Conservation (phyloP, 2,113 vertebrate genomes). For the Neogobius melanostomus region DNA sequence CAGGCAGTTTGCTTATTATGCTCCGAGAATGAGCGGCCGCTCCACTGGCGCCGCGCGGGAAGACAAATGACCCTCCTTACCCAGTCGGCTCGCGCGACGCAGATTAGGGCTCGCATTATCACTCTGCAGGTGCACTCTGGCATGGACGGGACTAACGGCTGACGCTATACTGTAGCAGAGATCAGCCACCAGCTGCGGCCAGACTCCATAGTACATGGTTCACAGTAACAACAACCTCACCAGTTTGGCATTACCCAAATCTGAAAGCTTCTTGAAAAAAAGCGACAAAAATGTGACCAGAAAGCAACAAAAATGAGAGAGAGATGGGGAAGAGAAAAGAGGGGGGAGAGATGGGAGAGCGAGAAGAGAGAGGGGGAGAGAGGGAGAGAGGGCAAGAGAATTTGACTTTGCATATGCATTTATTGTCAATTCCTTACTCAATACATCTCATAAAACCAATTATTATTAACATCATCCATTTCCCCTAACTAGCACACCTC, state of each 20-base stretch:
- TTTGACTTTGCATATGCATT: too few species aligned
- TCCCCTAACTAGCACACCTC: too few species aligned
- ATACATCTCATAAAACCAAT: too few species aligned
- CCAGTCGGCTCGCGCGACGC: slow-evolving; percentile 53
- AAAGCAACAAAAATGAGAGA: neutral
- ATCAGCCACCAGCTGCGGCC: neutral
- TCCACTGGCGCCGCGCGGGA: slow-evolving; percentile 33
- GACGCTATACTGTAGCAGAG: neutral
- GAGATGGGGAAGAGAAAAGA: too few species aligned
- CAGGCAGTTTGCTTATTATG: slow-evolving; percentile 37
- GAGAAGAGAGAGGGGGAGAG: too few species aligned
- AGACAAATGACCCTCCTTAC: slow-evolving; percentile 58
- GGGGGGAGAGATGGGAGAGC: too few species aligned
- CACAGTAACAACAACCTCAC: neutral
- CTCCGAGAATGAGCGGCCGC: slow-evolving; percentile 26
- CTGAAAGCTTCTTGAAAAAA: too few species aligned
- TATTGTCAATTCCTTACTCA: too few species aligned
- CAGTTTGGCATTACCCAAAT: too few species aligned
- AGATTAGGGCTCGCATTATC: slow-evolving; percentile 63
- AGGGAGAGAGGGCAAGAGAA: too few species aligned
- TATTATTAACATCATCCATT: too few species aligned
- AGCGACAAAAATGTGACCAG: too few species aligned
- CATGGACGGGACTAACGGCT: slow-evolving; percentile 43
- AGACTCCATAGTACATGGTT: neutral
- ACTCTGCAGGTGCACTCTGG: slow-evolving; percentile 43